Evolutionary conservation across 1,140 invertebrate genomes (phyloP).

Genomic region (Bursaphelenchus mucronatus): DNA sequence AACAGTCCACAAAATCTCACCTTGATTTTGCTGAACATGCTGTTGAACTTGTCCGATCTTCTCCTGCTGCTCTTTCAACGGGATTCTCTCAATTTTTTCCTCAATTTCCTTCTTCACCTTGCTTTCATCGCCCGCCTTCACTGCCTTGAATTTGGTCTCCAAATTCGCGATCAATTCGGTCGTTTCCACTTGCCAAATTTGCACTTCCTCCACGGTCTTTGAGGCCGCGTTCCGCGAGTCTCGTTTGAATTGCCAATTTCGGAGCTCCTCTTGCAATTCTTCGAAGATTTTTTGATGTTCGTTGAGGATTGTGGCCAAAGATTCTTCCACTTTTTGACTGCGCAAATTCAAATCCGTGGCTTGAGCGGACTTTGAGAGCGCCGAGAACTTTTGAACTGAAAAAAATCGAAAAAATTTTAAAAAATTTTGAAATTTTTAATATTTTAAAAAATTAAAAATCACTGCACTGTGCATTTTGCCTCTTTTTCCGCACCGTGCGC

Average conservation of each 20-base stretch:
- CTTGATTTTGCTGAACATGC: conserved; percentile 2
- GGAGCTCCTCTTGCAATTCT: conserved; percentile 42
- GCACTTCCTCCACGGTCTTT: conserved; percentile 31
- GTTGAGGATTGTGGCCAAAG: conserved; percentile 29
- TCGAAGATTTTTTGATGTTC: conserved; percentile 42
- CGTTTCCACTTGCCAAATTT: conserved; percentile 40
- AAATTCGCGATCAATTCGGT: conserved; percentile 25
- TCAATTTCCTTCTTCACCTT: conserved; percentile 32
- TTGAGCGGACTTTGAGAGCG: conserved; percentile 24
- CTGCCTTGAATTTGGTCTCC: conserved; percentile 5
- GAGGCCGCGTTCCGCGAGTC: conserved; percentile 4
- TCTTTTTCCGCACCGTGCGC: too few species aligned
- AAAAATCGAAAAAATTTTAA: too few species aligned
- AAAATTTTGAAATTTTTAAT: too few species aligned
- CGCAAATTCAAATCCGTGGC: conserved; percentile 37
- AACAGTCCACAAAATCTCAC: background rate
- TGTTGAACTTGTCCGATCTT: background rate
- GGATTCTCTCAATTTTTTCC: conserved; percentile 19
- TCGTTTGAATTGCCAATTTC: conserved; percentile 37
- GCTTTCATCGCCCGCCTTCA: conserved; percentile 8
- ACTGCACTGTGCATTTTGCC: too few species aligned
- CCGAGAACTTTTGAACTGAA: conserved; percentile 31
- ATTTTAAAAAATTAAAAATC: too few species aligned
- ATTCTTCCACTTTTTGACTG: conserved; percentile 33
- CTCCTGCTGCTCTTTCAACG: conserved; percentile 8